Percentiles rank a stretch among this genome's conserved stretches.
Conservation (phyloP, 2,888 invertebrate species). For the Heterodera filipjevi region DNA sequence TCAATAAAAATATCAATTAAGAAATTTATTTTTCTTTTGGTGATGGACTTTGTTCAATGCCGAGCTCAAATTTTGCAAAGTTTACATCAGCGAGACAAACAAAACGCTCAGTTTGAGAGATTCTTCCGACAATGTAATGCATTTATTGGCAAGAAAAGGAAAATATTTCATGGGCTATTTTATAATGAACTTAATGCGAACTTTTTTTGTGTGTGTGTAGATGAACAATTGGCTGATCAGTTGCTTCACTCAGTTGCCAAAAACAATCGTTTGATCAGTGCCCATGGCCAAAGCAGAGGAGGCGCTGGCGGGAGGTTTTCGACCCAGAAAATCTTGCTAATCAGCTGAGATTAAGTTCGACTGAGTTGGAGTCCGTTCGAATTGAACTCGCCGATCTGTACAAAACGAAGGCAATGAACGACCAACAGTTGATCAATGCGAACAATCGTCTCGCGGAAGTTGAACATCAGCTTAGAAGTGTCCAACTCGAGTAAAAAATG, state of each 20-base stretch:
- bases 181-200: too few relatives aligned
- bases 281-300: not conserved
- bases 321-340: not conserved
- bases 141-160: too few relatives aligned
- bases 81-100: slow-evolving; percentile 39
- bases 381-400: slow-evolving; percentile 49
- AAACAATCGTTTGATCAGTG: slow-evolving; percentile 5
- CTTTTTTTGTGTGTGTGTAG: too few relatives aligned
- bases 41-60: slow-evolving; percentile 25
- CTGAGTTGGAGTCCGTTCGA: slow-evolving; percentile 38
- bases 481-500: slow-evolving; percentile 29
- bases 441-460: slow-evolving; percentile 40
- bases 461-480: slow-evolving; percentile 31
- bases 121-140: slow-evolving; percentile 33
- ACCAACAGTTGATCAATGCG: slow-evolving; percentile 53
- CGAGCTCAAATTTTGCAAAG: slow-evolving; percentile 34
- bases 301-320: not conserved
- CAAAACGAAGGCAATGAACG: slow-evolving; percentile 53
- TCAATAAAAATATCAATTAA: not conserved
- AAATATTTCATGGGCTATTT: too few relatives aligned
- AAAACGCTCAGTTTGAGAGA: slow-evolving; percentile 41
- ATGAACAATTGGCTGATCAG: slow-evolving; percentile 29
- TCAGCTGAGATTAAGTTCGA: not conserved
- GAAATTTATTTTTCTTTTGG: not conserved
- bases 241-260: slow-evolving; percentile 29